These are phyloP conservation scores for Cyrtodaria siliqua DNA, from an alignment of 2,888 invertebrate genomes.

Conservation along the genomic window DNA sequence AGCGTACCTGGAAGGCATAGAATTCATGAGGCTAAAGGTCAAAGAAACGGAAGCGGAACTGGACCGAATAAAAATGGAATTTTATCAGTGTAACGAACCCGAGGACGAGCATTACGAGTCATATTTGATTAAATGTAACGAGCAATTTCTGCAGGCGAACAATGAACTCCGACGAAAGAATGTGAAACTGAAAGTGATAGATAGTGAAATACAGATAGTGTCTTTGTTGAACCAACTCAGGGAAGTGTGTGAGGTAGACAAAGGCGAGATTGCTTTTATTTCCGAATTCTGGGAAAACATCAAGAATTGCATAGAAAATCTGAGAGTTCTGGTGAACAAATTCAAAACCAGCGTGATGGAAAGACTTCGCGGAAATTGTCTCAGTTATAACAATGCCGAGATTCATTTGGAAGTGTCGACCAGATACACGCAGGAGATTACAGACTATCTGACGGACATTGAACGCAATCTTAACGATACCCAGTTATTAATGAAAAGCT, in stretches of 20 bases:
- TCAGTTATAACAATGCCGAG: constrained; percentile 75
- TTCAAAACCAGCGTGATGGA: constrained; percentile 79
- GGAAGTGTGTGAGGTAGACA: constrained; percentile 67
- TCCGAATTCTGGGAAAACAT: constrained; percentile 82
- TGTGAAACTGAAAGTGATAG: constrained; percentile 70
- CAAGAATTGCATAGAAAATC: constrained; percentile 72
- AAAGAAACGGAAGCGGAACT: constrained; percentile 75
- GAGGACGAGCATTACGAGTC: constrained; percentile 72
- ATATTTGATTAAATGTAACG: constrained; percentile 77
- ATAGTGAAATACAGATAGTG: constrained; percentile 75
- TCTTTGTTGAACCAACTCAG: constrained; percentile 77
- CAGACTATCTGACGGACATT: constrained; percentile 72
- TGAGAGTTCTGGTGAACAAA: constrained; percentile 71
- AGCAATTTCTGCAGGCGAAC: constrained; percentile 79
- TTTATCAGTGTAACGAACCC: constrained; percentile 70
- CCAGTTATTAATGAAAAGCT: constrained; percentile 76
- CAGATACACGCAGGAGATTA: constrained; percentile 77
- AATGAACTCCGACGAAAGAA: constrained; percentile 74
- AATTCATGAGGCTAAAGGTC: constrained; percentile 78
- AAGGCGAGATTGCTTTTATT: constrained; percentile 72
- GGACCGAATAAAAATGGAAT: constrained; percentile 70
- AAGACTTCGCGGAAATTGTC: constrained; percentile 77
- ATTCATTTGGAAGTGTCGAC: constrained; percentile 76
- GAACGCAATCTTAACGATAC: constrained; percentile 71
- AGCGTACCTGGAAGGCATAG: constrained; percentile 81